Base-by-base conservation (phyloP, 2,888 invertebrate genomes). In the Drosophila anomalata region DNA sequence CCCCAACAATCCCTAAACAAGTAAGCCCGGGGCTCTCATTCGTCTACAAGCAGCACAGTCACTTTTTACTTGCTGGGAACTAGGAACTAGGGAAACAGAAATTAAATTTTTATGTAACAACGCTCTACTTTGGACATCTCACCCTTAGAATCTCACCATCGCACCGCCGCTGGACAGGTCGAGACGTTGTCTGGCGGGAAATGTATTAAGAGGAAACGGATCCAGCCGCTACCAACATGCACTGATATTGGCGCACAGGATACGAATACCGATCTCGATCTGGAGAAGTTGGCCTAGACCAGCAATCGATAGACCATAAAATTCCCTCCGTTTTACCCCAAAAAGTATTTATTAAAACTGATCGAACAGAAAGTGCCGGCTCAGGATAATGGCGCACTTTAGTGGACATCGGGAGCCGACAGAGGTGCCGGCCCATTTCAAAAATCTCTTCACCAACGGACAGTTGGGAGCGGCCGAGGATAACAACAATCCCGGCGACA, bases 401-500 rank as follows among this genome's bases (percentile, higher is more conserved):
- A 88, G 80, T 59, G 88, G 84, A 53, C 76, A 78, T 29, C 81
- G 71, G 2, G 58, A 55, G 24, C 29, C 78, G 24, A 36, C n/a
- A n/a, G 63, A 73, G 24, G 81, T 84, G 72, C 87, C 89, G 14
- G 75, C 84, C 14, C 80, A 89, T 67, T 90, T 91, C 73, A 89
- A 89, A 72, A 81, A 90, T 69, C 81, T 91, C 7, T 90, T 90
- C 62, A 75, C 75, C 11, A 83, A 88, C 60, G 90, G 85, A 24
- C 78, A 81, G 26, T 79, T 90, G 42, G 84, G 77, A 3, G 81
- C 72, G 8, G 73, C 71, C 11, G 81, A 82, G 39, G 74, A 75
- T 3, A 52, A 39, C 47, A 57, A 44, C 22, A 44, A 44, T 44
- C 20, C 44, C 11, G 11, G 44, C 47, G 53, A 42, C 22, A 58